Evolutionary conservation across 2,797 vertebrate genomes (phyloP).

Genomic region (Chrysolophus pictus): DNA sequence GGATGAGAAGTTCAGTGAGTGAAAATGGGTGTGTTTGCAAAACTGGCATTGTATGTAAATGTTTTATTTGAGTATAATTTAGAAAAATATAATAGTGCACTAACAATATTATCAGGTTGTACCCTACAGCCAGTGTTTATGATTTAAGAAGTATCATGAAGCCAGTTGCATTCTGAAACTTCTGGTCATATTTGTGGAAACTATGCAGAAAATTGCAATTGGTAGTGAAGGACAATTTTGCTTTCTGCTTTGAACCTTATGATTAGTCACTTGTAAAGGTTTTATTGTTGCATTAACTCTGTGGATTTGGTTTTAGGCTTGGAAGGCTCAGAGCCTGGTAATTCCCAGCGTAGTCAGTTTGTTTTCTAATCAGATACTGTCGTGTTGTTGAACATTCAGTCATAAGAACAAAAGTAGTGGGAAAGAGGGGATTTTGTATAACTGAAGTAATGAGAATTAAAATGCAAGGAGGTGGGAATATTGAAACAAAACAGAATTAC

Average conservation of each 20-base stretch:
- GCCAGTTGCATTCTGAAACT: background rate
- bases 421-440: constrained; percentile 23
- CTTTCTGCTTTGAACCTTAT: background rate
- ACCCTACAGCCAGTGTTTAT: background rate
- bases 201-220: background rate
- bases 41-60: background rate
- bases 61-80: background rate
- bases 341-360: background rate
- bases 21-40: background rate
- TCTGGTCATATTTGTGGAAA: background rate
- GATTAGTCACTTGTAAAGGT: background rate
- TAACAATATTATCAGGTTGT: background rate
- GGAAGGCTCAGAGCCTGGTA: background rate
- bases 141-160: background rate
- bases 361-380: constrained; percentile 19
- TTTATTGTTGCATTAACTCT: background rate
- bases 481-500: background rate
- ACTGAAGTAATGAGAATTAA: constrained; percentile 46
- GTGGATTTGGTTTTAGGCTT: background rate
- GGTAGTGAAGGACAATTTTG: background rate
- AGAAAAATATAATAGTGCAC: background rate
- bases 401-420: background rate
- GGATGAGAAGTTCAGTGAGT: background rate
- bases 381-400: background rate
- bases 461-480: background rate